Conservation (phyloP, 2,113 vertebrate genomes). For the Aspiorhynchus laticeps region DNA sequence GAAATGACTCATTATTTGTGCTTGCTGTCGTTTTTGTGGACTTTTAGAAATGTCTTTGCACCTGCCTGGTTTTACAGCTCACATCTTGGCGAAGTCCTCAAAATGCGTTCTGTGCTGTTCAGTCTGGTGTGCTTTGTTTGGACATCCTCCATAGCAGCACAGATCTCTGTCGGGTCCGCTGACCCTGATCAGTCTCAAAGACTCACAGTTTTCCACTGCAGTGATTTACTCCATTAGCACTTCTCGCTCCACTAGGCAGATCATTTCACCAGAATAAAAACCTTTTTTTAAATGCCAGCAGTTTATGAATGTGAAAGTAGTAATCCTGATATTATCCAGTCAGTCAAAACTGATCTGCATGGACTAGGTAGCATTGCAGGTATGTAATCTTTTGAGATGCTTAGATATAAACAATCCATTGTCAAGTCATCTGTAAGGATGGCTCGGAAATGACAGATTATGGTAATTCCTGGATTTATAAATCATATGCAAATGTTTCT, state of each 20-base stretch:
- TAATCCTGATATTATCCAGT: constrained; percentile 8
- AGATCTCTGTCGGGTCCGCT: constrained; percentile 6
- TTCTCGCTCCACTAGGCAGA: neutral
- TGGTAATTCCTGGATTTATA: constrained; percentile 1
- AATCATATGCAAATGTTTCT: neutral
- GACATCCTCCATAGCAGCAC: constrained; percentile 12
- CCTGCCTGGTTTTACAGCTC: neutral
- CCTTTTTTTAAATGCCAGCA: constrained; percentile 11
- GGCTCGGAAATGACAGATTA: neutral
- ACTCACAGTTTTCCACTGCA: constrained; percentile 30
- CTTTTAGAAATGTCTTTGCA: constrained; percentile 5
- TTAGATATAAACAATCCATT: neutral
- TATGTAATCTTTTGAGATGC: constrained; percentile 26
- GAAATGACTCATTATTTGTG: neutral
- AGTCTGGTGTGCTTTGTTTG: constrained; percentile 10
- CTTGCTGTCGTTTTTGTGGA: neutral
- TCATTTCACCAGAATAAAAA: constrained; percentile 30
- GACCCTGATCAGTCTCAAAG: constrained; percentile 34
- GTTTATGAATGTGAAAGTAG: neutral
- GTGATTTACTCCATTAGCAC: constrained; percentile 27
- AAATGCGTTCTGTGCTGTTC: neutral
- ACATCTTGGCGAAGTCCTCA: neutral
- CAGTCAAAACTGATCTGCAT: constrained; percentile 10
- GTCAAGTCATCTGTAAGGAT: neutral
- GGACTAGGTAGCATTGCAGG: neutral